Percentiles rank a stretch among this genome's conserved stretches.
Evolutionary conservation across 1,140 invertebrate genomes (phyloP).

Genomic region (Dreissena rostriformis): DNA sequence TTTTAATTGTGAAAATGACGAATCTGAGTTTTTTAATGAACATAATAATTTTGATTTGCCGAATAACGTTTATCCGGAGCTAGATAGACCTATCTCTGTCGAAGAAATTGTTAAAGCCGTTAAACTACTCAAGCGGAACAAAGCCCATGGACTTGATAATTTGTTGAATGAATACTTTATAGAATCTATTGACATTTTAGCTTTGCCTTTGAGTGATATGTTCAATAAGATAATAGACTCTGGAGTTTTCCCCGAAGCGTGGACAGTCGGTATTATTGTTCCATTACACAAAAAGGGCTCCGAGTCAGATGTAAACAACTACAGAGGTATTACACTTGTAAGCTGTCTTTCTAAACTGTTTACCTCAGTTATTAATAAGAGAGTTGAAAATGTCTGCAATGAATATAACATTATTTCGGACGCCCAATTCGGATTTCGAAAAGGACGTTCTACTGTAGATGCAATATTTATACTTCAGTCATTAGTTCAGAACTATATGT

Average conservation of each 20-base stretch:
- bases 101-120: conserved; percentile 7
- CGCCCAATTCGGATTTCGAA: no score
- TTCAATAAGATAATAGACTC: conserved; percentile 17
- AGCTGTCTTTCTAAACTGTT: conserved; percentile 17
- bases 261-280: conserved; percentile 20
- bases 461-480: no score
- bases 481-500: no score
- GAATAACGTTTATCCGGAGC: neutral
- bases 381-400: no score
- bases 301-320: conserved; percentile 9
- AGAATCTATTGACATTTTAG: conserved; percentile 20
- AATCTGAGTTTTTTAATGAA: conserved; percentile 25
- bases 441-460: no score
- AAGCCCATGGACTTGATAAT: neutral
- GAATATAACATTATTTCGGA: no score
- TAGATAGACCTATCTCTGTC: conserved; percentile 5
- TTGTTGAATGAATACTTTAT: conserved; percentile 42
- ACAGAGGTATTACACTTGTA: conserved; percentile 21
- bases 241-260: conserved; percentile 18
- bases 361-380: neutral
- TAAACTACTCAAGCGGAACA: conserved; percentile 9
- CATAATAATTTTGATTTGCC: neutral
- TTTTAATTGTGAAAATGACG: neutral
- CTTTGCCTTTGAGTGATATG: conserved; percentile 7
- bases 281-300: conserved; percentile 20